phyloP scores from a whole-genome alignment of 2,113 vertebrate genomes.

The Otus sunia region DNA sequence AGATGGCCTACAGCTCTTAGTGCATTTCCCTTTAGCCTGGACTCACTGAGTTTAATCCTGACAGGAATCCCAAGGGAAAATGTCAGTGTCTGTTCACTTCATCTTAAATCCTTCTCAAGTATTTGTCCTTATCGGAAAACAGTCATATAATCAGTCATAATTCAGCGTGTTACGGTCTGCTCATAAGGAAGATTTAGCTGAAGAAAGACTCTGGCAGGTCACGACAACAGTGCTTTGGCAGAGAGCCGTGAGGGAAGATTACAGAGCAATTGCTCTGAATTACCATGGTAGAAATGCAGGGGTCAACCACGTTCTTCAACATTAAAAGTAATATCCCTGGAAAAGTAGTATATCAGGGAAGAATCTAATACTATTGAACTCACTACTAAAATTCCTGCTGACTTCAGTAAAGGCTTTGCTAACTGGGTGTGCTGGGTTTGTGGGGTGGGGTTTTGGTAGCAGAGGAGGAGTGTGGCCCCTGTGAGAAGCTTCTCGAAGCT shows the following conservation, averaged over 20 bases:
- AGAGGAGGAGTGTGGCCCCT: no score
- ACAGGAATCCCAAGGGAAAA: constrained; percentile 28
- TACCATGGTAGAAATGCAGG: background rate
- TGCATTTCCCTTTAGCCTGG: background rate
- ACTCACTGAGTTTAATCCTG: background rate
- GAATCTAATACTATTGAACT: background rate
- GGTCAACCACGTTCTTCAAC: background rate
- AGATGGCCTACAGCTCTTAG: background rate
- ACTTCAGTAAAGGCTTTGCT: background rate
- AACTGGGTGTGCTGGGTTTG: background rate
- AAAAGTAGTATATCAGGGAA: background rate
- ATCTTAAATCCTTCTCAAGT: constrained; percentile 18
- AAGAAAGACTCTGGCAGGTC: background rate
- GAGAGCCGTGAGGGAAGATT: background rate
- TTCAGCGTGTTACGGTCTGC: background rate
- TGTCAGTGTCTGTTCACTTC: background rate
- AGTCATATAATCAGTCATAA: background rate
- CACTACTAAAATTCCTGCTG: background rate
- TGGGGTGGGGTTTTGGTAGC: no score
- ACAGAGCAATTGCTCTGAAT: background rate
- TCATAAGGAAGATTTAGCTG: background rate
- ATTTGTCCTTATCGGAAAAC: background rate
- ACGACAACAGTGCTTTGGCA: background rate
- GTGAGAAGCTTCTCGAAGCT: no score
- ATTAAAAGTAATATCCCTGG: background rate